Base-by-base conservation (phyloP, 2,113 vertebrate species). In the Sula dactylatra region DNA sequence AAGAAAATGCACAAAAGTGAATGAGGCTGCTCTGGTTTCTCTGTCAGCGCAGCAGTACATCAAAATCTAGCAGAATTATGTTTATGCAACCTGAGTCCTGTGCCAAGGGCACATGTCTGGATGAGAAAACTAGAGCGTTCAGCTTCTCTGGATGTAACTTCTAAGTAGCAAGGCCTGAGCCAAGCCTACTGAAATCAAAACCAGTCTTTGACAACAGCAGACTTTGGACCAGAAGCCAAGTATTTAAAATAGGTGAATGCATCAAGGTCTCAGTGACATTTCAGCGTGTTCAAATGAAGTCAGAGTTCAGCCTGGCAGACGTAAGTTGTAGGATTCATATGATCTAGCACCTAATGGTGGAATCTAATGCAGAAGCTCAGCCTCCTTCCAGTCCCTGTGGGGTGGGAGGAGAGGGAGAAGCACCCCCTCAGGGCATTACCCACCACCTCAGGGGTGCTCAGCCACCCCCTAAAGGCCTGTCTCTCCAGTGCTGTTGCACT, bases 371-470 rank as follows among this genome's bases (percentile, higher is more conserved):
- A 74, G 81, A 7, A 67, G 29, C 26, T 71, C 1, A 1, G 55
- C 24, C 24, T 72, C 76, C 27, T 32, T 47, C 20, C 64, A n/a
- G 42, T 29, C 31, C 11, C 21, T 0, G 4, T 12, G 36, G 65
- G 38, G 34, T 34, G 31, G 38, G 14, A 87, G 73, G 31, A 82
- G 65, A 82, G 79, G 36, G 10, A 42, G 14, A 10, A 66, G 74
- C 16, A 6, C 7, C 45, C 24, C 50, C 69, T 26, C 4, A 1
- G 44, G 44, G 45, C 74, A 76, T 40, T 4, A 25, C 12, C 21
- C 0, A 0, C 36, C 3, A 0, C 49, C 44, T 45, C 36, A 11
- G 52, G 49, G 1, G 2, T 16, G 42, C 50, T 74, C 66, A 13
- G 27, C 16, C 34, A 27, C 45, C 10, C 36, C 19, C 13, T 5